A percentile compares a stretch with the other conserved stretches of the same genome.
Conservation (phyloP, 2,797 vertebrate genomes). For the Hoplostethus mediterraneus region DNA sequence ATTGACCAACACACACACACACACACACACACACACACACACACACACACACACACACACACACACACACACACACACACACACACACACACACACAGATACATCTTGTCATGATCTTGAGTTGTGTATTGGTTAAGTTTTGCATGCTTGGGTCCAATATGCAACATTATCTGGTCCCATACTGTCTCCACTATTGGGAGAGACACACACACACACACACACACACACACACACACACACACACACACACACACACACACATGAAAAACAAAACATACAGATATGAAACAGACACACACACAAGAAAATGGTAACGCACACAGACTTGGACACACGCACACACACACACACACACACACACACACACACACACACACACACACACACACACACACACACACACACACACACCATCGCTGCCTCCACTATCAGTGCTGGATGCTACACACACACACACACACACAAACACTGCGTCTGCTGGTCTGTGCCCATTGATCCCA, state of each 20-base stretch:
- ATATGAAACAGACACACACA: not conserved
- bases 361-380: constrained; percentile 18
- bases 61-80: constrained; percentile 19
- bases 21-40: constrained; percentile 38
- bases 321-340: not conserved
- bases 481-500: constrained; percentile 70
- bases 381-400: constrained; percentile 24
- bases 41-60: constrained; percentile 36
- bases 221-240: not conserved
- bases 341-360: constrained; percentile 29
- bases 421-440: too few species aligned
- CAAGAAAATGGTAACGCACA: constrained; percentile 23
- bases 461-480: constrained; percentile 43
- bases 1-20: constrained; percentile 59
- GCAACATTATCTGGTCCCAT: constrained; percentile 70
- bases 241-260: constrained; percentile 30
- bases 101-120: constrained; percentile 55
- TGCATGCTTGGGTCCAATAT: constrained; percentile 47
- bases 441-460: constrained; percentile 22
- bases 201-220: not conserved
- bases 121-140: constrained; percentile 51
- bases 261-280: not conserved
- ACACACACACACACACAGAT: constrained; percentile 40
- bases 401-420: constrained; percentile 9
- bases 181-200: constrained; percentile 51